Base-by-base conservation (phyloP, 1,140 invertebrate species). In the Druon quercuslanigerum region DNA sequence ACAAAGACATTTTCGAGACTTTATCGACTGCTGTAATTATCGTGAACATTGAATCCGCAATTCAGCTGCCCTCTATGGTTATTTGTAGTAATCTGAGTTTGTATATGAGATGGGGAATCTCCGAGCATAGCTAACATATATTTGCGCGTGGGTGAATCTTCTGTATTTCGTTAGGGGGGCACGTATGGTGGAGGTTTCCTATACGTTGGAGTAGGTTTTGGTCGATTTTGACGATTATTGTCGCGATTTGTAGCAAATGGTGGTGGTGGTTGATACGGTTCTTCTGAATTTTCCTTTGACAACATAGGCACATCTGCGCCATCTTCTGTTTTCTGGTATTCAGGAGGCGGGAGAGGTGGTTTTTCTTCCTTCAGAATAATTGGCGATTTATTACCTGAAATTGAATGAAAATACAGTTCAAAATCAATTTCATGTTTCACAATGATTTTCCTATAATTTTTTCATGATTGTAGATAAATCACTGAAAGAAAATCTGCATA, bases 321-420 rank as follows among this genome's bases (percentile, higher is more conserved):
- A 82, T 93, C 86, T 82, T 92, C 86, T 81, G 90, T 88, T 87
- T 94, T 93, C 79, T 94, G 94, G 86, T 96, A 96, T 74, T 95
- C 94, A 0, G 95, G 95, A 6, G 95, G 95, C 9, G 95, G 95
- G 75, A 97, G 90, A 0, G 97, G 97, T 40, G 97, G 97, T 87
- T 97, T 97, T 87, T 98, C 97, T 81, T 98, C 97, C 81, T 97
- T 96, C 89, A 98, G 93, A 79, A 98, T 98, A 2, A 98, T 95
- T 2, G 97, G 97, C 52, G 95, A 95, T 91, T 98, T 98, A 83
- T 97, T 96, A 46, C 88, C 89, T 89, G 51, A 2, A 79, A 82
- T 54, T 16, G 74, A 50, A 52, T 2, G 3, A 11, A 33, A 71
- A 40, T 9, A 40, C 14, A 71, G n/a, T 14, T 19, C 25, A 73